These are phyloP conservation scores for Chaetops frenatus DNA, from an alignment of 2,113 vertebrate species.

Conservation along the genomic window DNA sequence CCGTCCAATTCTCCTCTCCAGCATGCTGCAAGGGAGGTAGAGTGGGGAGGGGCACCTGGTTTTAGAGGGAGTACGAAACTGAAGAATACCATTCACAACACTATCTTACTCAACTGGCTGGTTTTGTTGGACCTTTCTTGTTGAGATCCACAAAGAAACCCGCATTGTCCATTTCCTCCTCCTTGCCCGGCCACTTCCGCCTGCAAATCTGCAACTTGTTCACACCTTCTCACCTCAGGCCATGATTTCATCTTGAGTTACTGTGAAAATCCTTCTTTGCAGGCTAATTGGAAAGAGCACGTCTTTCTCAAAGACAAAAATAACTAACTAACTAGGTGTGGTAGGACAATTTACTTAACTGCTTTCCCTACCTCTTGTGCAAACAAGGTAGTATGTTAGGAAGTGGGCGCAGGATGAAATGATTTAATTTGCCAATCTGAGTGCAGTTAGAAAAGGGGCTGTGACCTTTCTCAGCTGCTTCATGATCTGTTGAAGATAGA, in stretches of 20 bases:
- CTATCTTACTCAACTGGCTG: background rate
- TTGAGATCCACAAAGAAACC: background rate
- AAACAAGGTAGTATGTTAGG: background rate
- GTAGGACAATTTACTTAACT: background rate
- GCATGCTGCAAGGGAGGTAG: background rate
- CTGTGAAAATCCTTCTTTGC: background rate
- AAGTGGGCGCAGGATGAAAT: background rate
- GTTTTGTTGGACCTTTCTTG: background rate
- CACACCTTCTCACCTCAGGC: background rate
- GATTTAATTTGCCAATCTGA: background rate
- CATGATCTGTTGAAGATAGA: background rate
- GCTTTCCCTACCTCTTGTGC: background rate
- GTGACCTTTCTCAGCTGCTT: background rate
- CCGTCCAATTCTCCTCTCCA: background rate
- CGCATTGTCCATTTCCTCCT: background rate
- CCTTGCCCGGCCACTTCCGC: background rate
- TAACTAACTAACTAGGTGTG: background rate
- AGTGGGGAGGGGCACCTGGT: too few species aligned
- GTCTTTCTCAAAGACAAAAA: background rate
- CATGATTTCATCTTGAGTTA: background rate
- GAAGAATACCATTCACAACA: background rate
- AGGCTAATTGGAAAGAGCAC: background rate
- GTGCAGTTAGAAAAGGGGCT: background rate
- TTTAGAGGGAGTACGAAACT: background rate
- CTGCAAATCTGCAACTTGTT: slow-evolving; percentile 8